A percentile compares a stretch with the other conserved stretches of the same genome.
Evolutionary conservation across 1,140 invertebrate species (phyloP).

Genomic region (Magallana gigas): DNA sequence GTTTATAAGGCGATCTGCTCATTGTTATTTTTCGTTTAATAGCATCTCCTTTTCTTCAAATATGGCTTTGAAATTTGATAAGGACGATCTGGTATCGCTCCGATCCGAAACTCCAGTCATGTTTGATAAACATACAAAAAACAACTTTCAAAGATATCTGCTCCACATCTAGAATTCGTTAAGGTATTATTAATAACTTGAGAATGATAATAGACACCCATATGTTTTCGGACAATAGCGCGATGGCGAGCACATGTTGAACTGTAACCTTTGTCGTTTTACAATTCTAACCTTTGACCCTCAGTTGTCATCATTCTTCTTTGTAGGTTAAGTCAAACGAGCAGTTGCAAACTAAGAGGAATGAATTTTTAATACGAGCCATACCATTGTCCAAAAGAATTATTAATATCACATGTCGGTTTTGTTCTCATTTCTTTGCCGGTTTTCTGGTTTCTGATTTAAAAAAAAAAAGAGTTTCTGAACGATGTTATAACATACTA

Average conservation of each 20-base stretch:
- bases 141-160: conserved; percentile 20
- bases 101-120: neutral
- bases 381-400: no score
- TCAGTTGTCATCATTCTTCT: neutral
- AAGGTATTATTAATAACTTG: conserved; percentile 23
- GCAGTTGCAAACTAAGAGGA: no score
- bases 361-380: no score
- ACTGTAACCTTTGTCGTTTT: conserved; percentile 19
- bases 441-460: no score
- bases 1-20: conserved; percentile 10
- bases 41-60: neutral
- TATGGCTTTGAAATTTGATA: conserved; percentile 22
- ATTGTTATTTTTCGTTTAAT: conserved; percentile 8
- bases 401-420: no score
- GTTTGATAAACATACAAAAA: conserved; percentile 1
- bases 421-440: no score
- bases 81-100: conserved; percentile 13
- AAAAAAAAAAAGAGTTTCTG: no score
- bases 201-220: neutral
- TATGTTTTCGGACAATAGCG: conserved; percentile 5
- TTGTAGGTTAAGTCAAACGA: neutral
- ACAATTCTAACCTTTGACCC: conserved; percentile 11
- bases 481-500: no score
- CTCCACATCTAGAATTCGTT: conserved; percentile 14
- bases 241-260: conserved; percentile 22